Percentiles rank a stretch among this genome's conserved stretches.
These are phyloP conservation scores for Podarcis muralis DNA, from an alignment of 2,113 vertebrate genomes.

Conservation along the genomic window DNA sequence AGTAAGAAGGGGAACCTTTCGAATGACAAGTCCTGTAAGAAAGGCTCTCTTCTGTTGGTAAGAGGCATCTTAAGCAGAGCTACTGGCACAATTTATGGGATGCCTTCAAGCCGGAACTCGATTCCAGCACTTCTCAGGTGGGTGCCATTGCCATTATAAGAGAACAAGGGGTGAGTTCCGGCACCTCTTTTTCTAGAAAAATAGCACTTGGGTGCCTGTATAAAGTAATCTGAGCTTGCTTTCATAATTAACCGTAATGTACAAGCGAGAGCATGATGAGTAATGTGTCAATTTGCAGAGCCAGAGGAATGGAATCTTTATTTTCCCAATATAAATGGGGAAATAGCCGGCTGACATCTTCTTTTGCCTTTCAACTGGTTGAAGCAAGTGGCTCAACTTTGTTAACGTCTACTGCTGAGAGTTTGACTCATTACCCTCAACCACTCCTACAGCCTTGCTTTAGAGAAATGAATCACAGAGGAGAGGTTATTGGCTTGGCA, in stretches of 20 bases:
- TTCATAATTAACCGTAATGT: background rate
- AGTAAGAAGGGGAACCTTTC: background rate
- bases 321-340: background rate
- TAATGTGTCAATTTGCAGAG: background rate
- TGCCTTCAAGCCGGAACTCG: too few relatives aligned
- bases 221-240: background rate
- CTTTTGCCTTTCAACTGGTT: background rate
- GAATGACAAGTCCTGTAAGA: too few relatives aligned
- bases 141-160: too few relatives aligned
- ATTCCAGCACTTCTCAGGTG: too few relatives aligned
- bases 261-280: background rate
- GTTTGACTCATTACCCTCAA: conserved; percentile 8
- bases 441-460: conserved; percentile 2
- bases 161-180: too few relatives aligned
- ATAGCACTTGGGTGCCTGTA: too few relatives aligned
- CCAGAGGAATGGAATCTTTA: background rate
- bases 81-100: background rate
- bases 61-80: too few relatives aligned
- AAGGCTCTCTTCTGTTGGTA: accelerated
- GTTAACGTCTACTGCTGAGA: background rate
- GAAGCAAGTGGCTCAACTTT: background rate
- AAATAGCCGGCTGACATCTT: background rate
- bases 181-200: too few relatives aligned
- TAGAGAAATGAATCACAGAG: conserved; percentile 19
- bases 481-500: conserved; percentile 4